Evolutionary conservation across 2,797 vertebrate genomes (phyloP), one percentile per base, ranked within the genome.

Genomic region (Anguilla marmorata): DNA sequence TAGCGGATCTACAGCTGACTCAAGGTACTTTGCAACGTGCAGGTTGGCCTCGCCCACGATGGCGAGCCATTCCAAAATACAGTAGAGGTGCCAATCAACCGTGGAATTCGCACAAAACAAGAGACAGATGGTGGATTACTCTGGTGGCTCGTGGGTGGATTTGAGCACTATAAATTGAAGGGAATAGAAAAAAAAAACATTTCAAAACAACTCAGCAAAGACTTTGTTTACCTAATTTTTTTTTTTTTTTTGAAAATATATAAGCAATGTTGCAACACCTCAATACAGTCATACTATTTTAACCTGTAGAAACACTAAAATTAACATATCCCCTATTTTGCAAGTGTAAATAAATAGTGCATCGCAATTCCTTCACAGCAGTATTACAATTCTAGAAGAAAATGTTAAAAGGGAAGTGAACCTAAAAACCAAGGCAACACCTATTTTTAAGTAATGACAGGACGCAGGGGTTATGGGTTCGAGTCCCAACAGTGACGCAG

Each of bases 71-170:
- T 79, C 74, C 3, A 37, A 37, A 79, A 16, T 41, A 79, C 74
- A 79, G 16, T 12, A 41, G 2, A 76, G 74, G 24, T 79, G 30
- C 16, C 74, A 41, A 37, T 79, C 30, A 79, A 5, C 74, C 27
- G 37, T 41, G 16, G 74, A 1, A 1, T 19, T 79, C 12, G 6
- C 37, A 21, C 30, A 37, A 19, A 79, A 37, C 30, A 79, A 45
- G 79, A n/a, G 72, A 82, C 79, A 82, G 79, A 50, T 50, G 41
- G 79, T 82, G 19, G 45, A 82, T 82, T 50, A 82, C 19, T 48
- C 8, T 48, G 19, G 41, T 7, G 0, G 41, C 11, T 21, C 6
- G 41, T 50, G 41, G 37, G 37, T 50, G 79, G 19, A 80, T 80
- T 24, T 3, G 7, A 24, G 76, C 14, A 45, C n/a, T 37, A 45